phyloP scores from a whole-genome alignment of 2,888 invertebrate species.

The Drosophila crucigera region DNA sequence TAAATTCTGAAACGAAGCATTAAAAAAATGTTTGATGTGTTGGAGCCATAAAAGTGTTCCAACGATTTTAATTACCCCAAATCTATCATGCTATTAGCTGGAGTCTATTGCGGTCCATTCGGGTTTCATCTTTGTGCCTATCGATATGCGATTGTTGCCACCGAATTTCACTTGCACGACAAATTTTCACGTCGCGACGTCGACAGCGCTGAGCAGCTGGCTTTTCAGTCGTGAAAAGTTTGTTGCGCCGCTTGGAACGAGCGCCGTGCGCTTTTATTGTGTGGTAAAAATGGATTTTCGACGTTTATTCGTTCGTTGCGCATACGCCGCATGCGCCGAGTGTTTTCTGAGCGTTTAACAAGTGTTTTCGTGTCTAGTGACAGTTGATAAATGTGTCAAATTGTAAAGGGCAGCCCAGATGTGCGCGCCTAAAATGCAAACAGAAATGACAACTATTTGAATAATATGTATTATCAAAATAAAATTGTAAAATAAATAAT shows the following conservation, averaged over 20 bases:
- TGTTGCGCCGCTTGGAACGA: constrained; percentile 70
- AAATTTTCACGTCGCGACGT: constrained; percentile 46
- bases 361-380: constrained; percentile 52
- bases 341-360: constrained; percentile 54
- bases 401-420: not conserved
- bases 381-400: constrained; percentile 22
- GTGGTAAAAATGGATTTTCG: constrained; percentile 43
- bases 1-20: not conserved
- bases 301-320: constrained; percentile 45
- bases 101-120: not conserved
- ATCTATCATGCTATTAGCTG: not conserved
- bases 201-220: constrained; percentile 24
- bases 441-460: constrained; percentile 19
- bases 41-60: not conserved
- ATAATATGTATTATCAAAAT: constrained; percentile 9
- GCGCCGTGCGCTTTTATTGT: constrained; percentile 48
- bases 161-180: constrained; percentile 53
- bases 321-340: constrained; percentile 63
- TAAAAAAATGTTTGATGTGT: not conserved
- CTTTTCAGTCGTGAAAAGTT: constrained; percentile 71
- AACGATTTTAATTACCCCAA: not conserved
- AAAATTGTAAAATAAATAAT: constrained; percentile 1
- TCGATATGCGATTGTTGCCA: constrained; percentile 51
- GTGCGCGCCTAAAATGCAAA: constrained; percentile 9
- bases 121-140: constrained; percentile 21